phyloP scores from a whole-genome alignment of 2,113 vertebrate species.

The Erythrocercus mccallii region DNA sequence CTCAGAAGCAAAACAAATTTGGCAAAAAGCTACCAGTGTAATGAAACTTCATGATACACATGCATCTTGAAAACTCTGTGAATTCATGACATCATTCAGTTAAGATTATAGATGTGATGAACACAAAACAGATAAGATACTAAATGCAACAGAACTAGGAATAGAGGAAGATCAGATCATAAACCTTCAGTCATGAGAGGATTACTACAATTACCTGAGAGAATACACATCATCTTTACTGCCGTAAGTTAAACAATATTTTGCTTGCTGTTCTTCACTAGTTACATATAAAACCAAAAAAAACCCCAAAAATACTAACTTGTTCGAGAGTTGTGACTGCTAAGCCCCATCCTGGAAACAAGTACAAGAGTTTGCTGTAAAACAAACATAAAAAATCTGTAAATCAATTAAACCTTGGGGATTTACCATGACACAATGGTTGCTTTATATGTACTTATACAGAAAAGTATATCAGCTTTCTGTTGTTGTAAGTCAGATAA shows the following conservation, averaged over 20 bases:
- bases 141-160: not conserved
- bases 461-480: not conserved
- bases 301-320: constrained; percentile 65
- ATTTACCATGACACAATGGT: not conserved
- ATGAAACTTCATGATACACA: not conserved
- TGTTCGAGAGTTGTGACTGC: constrained; percentile 85
- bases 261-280: not conserved
- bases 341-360: constrained; percentile 86
- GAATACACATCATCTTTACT: not conserved
- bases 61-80: not conserved
- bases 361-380: constrained; percentile 88
- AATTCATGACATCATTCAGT: not conserved
- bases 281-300: not conserved
- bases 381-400: not conserved
- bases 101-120: not conserved
- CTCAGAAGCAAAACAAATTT: not conserved
- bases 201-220: not conserved
- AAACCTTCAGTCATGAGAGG: not conserved
- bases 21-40: not conserved
- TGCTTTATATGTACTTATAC: not conserved
- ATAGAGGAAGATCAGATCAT: not conserved
- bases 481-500: not conserved
- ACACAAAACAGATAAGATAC: not conserved
- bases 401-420: not conserved
- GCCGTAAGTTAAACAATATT: not conserved